Evolutionary conservation across 1,140 invertebrate genomes (phyloP).

Genomic region (Aphaenogaster ashmeadi): DNA sequence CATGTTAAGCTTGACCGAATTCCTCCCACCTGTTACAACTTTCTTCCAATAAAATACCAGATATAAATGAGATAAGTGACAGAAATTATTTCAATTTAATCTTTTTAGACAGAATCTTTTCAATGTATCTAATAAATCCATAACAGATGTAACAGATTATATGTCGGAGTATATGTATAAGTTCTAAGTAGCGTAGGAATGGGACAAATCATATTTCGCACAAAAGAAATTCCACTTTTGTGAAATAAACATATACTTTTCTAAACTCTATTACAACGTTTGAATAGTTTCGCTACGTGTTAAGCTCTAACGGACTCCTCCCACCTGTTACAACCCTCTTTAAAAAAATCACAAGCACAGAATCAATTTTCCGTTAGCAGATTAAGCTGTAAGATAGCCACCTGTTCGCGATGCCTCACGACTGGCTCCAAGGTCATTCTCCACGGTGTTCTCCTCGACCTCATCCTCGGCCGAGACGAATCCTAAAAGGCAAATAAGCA

Average conservation of each 20-base stretch:
- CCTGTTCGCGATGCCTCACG: constrained; percentile 95
- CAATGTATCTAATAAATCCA: not conserved
- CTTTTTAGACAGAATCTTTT: not conserved
- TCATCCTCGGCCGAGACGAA: constrained; percentile 82
- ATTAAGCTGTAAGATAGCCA: constrained; percentile 80
- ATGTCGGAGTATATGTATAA: not conserved
- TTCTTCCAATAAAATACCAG: not conserved
- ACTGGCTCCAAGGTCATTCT: constrained; percentile 92
- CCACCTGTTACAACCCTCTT: constrained; percentile 34
- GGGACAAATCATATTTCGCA: not conserved
- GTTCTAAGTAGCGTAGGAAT: not conserved
- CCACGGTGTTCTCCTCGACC: constrained; percentile 88
- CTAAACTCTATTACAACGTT: not conserved
- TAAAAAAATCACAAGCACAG: not conserved
- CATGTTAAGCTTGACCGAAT: not conserved
- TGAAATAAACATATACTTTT: not conserved
- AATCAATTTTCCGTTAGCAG: not conserved
- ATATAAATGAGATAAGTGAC: not conserved
- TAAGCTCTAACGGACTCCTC: not conserved
- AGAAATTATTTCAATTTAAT: not conserved
- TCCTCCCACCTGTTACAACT: constrained; percentile 43
- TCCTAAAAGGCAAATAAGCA: constrained; percentile 72
- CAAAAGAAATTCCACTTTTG: not conserved
- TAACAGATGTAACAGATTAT: not conserved
- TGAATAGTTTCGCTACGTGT: not conserved